These are phyloP conservation scores for Menidia menidia DNA, from an alignment of 2,797 vertebrate species.

Conservation along the genomic window DNA sequence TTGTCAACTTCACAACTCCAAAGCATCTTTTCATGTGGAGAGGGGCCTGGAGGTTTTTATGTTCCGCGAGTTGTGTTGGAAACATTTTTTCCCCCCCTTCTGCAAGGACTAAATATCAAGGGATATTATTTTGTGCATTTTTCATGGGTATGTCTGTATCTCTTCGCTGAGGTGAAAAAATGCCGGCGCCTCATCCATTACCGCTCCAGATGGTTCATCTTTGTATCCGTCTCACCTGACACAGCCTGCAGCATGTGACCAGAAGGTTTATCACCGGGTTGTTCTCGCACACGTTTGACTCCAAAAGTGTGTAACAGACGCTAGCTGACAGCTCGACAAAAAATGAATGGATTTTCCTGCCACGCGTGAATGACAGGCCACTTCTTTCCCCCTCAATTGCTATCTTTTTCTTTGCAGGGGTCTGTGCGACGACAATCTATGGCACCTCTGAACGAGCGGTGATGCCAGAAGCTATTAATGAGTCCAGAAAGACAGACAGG, in stretches of 20 bases:
- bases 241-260: conserved; percentile 56
- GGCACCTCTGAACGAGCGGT: conserved; percentile 51
- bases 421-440: conserved; percentile 22
- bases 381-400: conserved; percentile 21
- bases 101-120: conserved; percentile 10
- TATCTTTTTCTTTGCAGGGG: conserved; percentile 28
- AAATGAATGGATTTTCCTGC: conserved; percentile 30
- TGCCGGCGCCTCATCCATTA: conserved; percentile 53
- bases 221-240: conserved; percentile 72
- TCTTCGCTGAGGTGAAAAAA: conserved; percentile 30
- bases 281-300: conserved; percentile 52
- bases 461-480: conserved; percentile 61
- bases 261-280: conserved; percentile 70
- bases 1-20: neutral
- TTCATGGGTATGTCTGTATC: conserved; percentile 7
- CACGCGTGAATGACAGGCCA: conserved; percentile 41
- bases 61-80: conserved; percentile 24
- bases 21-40: conserved; percentile 14
- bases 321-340: conserved; percentile 38
- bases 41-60: conserved; percentile 38
- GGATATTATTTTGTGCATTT: conserved; percentile 26
- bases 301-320: conserved; percentile 53
- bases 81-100: neutral
- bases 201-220: conserved; percentile 61
- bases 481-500: conserved; percentile 66